phyloP scores from a whole-genome alignment of 1,140 invertebrate species.

The Geopemphigus sp. region DNA sequence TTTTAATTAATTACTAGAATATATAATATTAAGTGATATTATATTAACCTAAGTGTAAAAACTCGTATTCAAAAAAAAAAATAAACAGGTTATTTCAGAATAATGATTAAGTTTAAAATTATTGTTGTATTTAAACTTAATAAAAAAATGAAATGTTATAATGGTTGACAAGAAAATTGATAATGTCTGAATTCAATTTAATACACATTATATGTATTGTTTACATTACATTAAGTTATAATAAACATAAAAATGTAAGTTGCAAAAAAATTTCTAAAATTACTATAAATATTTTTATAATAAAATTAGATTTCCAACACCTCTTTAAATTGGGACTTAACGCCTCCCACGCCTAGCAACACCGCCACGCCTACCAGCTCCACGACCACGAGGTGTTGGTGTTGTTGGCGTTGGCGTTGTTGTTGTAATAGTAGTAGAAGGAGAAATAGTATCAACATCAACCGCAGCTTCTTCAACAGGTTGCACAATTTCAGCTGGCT shows the following conservation, averaged over 20 bases:
- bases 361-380: slow-evolving; percentile 20
- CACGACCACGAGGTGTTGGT: slow-evolving; percentile 6
- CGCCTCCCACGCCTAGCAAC: slow-evolving; percentile 7
- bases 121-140: too few species aligned
- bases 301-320: neutral
- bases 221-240: neutral
- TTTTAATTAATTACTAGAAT: too few species aligned
- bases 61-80: too few species aligned
- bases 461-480: too few species aligned
- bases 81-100: too few species aligned
- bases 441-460: too few species aligned
- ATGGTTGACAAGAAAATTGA: neutral
- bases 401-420: too few species aligned
- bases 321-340: neutral
- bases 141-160: neutral
- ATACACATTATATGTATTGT: neutral
- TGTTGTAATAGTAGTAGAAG: neutral
- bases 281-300: neutral
- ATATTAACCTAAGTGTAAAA: too few species aligned
- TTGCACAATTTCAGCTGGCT: neutral
- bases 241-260: neutral
- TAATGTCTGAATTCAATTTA: neutral
- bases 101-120: too few species aligned
- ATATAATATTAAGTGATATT: too few species aligned
- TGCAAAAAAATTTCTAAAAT: neutral